Evolutionary conservation across 2,113 vertebrate species (phyloP), one percentile per base, ranked within the genome.

Genomic region (Etia nguti): DNA sequence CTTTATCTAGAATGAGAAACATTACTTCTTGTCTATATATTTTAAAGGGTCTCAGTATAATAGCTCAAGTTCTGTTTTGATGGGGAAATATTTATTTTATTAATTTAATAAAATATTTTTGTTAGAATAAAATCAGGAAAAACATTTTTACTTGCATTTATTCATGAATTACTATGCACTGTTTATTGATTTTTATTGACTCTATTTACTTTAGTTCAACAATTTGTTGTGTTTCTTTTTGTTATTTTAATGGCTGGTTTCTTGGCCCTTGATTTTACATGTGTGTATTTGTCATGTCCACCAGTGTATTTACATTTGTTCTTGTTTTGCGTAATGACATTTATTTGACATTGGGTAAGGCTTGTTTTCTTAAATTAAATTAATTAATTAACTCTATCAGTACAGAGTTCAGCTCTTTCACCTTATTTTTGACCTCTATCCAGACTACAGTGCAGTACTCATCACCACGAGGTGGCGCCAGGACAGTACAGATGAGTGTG

Each of bases 391-490:
- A 48, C 70, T 75, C 41, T 16, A 29, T 48, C 43, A 75, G 13
- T 26, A 75, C 70, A 75, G 24, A 46, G 41, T 73, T 18, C 68
- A 75, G 41, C 11, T 75, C 41, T 46, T 75, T 48, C 22, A 29
- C 18, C 15, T 29, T 11, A 75, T 29, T 29, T 75, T 26, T 29
- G 15, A 16, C 41, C 68, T 75, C 22, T 26, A 20, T 38, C 29
- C 26, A 48, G 73, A 82, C 16, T 18, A 13, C 57, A 60, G 3
- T 48, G n/a, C 26, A n/a, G 8, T 1, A 9, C 22, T 52, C 4
- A 46, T 73, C 10, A 52, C 92, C 94, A 94, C 82, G 52, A 79
- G 93, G 87, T 81, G 92, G 94, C 80, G 60, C 52, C n/a, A 15
- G 18, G 6, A 5, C 2, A 68, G 89, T 57, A 46, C 7, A 75